Base-by-base conservation (phyloP, 2,113 vertebrate genomes). In the Dicaeum eximium region DNA sequence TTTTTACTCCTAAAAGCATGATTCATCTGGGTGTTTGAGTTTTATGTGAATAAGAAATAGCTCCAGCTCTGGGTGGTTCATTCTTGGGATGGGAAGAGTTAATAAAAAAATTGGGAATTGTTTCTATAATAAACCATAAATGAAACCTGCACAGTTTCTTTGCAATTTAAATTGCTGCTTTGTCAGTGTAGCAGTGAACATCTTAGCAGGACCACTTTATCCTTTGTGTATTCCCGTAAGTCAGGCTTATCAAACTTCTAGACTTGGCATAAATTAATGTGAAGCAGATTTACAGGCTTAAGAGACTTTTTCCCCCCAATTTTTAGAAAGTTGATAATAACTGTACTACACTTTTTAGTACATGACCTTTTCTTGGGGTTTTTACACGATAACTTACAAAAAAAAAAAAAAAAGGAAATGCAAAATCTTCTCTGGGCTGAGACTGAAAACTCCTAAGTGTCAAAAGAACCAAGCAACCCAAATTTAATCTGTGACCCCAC, bases 151-250 rank as follows among this genome's bases (percentile, higher is more conserved):
- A 83, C 67, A 86, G 94, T 78, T 91, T 95, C 69, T 96, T 79
- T 77, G 60, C 27, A 66, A 84, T 86, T 95, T 94, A 92, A 97
- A 94, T 93, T 88, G 90, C 37, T 94, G 66, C 56, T 95, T 96
- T 40, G 4, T 84, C 94, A 96, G 57, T 45, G 93, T 51, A 96
- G 95, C 83, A 91, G 64, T 60, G 47, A 93, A 93, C 31, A 51
- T 83, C 70, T 80, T 82, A 96, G 72, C 80, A 92, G 18, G 54
- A 94, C 74, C 17, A 83, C 42, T 97, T 96, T 88, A 95, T 91
- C 50, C 31, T 89, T 91, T 70, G 67, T 66, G 71, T 84, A 96
- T 82, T 95, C 78, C 80, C 69, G 6, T 89, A 93, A 77, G 90
- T 40, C 54, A 67, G 51, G 78, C 80, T 97, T 95, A 86, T 80